Evolutionary conservation across 2,113 vertebrate species (phyloP).

Genomic region (Cyprinodon variegatus): DNA sequence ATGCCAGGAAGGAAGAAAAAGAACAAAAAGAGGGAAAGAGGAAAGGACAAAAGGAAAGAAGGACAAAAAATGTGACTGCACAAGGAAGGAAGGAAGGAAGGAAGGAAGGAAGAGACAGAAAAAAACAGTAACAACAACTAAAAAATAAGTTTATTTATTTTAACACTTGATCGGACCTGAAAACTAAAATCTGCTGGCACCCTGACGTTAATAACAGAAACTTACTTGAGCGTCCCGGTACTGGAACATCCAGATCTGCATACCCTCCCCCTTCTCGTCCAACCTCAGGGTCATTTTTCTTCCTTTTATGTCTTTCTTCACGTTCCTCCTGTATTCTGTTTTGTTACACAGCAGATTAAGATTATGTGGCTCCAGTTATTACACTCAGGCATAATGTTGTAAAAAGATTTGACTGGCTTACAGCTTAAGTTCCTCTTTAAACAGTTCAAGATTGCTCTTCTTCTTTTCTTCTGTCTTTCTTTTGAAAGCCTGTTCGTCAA

Average conservation of each 20-base stretch:
- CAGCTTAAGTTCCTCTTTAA: constrained; percentile 85
- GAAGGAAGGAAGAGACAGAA: not conserved
- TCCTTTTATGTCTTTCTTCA: constrained; percentile 81
- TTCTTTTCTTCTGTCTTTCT: constrained; percentile 82
- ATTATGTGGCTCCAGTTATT: not conserved
- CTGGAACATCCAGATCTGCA: constrained; percentile 70
- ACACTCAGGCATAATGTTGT: not conserved
- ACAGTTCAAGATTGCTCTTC: constrained; percentile 84
- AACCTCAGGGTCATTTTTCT: constrained; percentile 73
- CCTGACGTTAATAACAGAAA: not conserved
- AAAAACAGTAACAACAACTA: too few species aligned
- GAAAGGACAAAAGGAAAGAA: too few species aligned
- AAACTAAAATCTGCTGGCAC: not conserved
- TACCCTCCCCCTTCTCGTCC: constrained; percentile 50
- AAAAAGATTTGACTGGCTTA: constrained; percentile 47
- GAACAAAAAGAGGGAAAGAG: not conserved
- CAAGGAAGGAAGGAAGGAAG: not conserved
- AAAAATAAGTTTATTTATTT: not conserved
- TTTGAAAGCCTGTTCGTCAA: constrained; percentile 71
- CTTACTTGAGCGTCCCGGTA: constrained; percentile 77
- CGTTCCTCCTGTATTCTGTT: constrained; percentile 84
- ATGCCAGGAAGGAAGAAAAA: not conserved
- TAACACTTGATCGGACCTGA: not conserved
- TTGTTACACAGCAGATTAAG: not conserved
- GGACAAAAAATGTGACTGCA: too few species aligned